A percentile compares a stretch with the other conserved stretches of the same genome.
These are phyloP conservation scores for Euplexia lucipara DNA, from an alignment of 2,888 invertebrate genomes.

Conservation along the genomic window DNA sequence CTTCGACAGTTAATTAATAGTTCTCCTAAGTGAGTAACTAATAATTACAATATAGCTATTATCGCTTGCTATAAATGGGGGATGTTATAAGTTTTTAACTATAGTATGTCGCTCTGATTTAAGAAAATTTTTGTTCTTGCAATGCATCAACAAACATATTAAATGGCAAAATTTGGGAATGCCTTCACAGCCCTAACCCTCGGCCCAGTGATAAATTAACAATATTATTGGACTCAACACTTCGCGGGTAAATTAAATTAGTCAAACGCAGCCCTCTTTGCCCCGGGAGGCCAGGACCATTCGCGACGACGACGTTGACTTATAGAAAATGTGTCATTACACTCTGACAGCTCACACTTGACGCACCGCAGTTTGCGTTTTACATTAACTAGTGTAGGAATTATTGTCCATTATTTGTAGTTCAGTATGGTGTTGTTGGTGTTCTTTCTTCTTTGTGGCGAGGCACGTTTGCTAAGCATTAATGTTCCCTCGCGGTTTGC, in stretches of 20 bases:
- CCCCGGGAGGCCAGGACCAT: slow-evolving; percentile 43
- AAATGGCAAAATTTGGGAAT: slow-evolving; percentile 40
- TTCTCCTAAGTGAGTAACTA: too few species aligned
- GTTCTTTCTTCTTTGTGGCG: slow-evolving; percentile 75
- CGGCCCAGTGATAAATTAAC: slow-evolving; percentile 85
- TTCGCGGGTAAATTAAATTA: slow-evolving; percentile 80
- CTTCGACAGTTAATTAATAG: neutral
- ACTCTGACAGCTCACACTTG: slow-evolving; percentile 70
- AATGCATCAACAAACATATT: slow-evolving; percentile 26
- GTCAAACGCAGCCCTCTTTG: slow-evolving; percentile 72
- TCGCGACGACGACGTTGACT: slow-evolving; percentile 67
- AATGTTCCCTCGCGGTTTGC: slow-evolving; percentile 84
- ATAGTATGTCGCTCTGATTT: neutral
- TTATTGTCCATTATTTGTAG: slow-evolving; percentile 84
- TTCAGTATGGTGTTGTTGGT: slow-evolving; percentile 66
- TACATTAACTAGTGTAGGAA: slow-evolving; percentile 81
- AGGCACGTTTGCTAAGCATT: slow-evolving; percentile 81
- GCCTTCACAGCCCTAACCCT: slow-evolving; percentile 58
- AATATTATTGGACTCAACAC: slow-evolving; percentile 78
- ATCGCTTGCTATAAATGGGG: too few species aligned
- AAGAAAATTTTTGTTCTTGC: neutral
- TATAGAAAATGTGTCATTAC: slow-evolving; percentile 75
- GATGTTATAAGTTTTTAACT: too few species aligned
- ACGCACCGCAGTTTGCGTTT: slow-evolving; percentile 67
- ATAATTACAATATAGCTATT: too few species aligned